Conservation (phyloP, 2,113 vertebrate species). For the Poecile atricapillus region DNA sequence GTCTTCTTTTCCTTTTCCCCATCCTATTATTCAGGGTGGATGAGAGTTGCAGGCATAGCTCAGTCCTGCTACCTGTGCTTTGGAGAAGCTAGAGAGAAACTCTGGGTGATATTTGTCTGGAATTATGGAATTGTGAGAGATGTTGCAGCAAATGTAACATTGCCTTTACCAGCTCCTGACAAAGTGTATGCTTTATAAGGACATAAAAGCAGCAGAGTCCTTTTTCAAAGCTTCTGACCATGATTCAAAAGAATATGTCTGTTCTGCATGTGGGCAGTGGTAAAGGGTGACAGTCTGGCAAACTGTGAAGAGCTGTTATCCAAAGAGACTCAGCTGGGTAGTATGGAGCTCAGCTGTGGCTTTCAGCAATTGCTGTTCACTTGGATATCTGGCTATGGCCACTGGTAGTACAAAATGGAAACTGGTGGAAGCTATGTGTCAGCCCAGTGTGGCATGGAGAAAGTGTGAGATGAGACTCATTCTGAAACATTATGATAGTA, state of each 20-base stretch:
- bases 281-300: accelerated
- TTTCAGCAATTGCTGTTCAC: background rate
- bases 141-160: background rate
- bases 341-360: background rate
- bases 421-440: background rate
- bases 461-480: background rate
- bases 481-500: background rate
- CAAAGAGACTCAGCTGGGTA: background rate
- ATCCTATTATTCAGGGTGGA: background rate
- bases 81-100: background rate
- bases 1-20: background rate
- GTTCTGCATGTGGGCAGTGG: background rate
- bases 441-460: background rate
- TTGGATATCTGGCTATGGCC: background rate
- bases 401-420: background rate
- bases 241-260: accelerated
- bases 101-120: background rate
- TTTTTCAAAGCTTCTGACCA: background rate
- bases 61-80: background rate
- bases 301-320: background rate
- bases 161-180: background rate
- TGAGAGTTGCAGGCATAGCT: background rate
- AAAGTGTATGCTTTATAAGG: background rate
- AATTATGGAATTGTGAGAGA: background rate
- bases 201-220: background rate